Evolutionary conservation across 2,888 invertebrate genomes (phyloP), one percentile per base, ranked within the genome.

Genomic region (Bellardia pandia): DNA sequence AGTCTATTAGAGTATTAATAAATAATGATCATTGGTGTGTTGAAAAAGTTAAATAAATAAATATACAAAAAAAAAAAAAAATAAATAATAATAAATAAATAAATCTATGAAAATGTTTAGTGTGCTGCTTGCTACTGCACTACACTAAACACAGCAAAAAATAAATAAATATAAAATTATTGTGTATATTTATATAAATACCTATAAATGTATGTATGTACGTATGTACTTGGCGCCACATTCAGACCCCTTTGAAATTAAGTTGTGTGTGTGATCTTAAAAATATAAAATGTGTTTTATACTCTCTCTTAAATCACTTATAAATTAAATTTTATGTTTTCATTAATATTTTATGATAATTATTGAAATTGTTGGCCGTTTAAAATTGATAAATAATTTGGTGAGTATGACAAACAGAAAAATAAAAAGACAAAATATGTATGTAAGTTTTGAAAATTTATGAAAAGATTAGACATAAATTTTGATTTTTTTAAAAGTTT

Each of bases 1-100:
- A 77, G 71, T 69, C 69, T 80, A 75, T 80, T 62, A 85, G 60
- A 69, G 74, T 75, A 71, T 79, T 79, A 74, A 85, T 79, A 74
- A 85, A 85, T 79, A 74, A 85, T 85, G 78, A 78, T 72, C 60
- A 75, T 69, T 66, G 40, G 51, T 79, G 68, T 79, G 40, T 74
- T 78, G 68, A 78, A 84, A 58, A 60, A 68, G 71, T 33, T 56
- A 45, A 68, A 56, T 53, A 60, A 53, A 53, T 40, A 76, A 42
- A 64, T 48, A 37, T 23, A 23, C 23, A 23, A 23, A 23, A 23
- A 23, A 23, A 23, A 23, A 23, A 23, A 23, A 1, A 23, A 64
- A 42, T 14, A 33, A 64, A 45, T 64, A 16, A 64, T 42, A 75
- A 40, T 42, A 51, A 68, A 37, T 23, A 68, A 76, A 69, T 64